phyloP scores from a whole-genome alignment of 2,888 invertebrate genomes.

The Herminia tarsipennalis region DNA sequence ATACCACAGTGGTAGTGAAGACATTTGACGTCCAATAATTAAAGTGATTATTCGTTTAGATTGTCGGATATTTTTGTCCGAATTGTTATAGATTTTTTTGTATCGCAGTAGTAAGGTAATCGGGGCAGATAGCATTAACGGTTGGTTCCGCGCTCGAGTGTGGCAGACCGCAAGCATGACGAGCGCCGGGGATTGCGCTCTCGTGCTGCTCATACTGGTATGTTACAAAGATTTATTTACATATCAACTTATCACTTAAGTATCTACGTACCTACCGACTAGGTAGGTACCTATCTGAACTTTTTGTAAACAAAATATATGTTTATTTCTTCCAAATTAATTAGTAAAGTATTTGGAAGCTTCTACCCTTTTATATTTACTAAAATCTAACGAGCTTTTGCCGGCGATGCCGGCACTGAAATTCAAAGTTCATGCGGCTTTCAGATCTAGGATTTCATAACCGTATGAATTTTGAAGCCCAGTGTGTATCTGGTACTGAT shows the following conservation, averaged over 20 bases:
- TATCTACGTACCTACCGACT: no score
- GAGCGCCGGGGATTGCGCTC: conserved; percentile 76
- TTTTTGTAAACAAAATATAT: no score
- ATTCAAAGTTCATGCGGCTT: no score
- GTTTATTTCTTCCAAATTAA: no score
- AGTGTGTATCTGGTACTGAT: no score
- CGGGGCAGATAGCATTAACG: conserved; percentile 85
- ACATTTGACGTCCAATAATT: conserved; percentile 26
- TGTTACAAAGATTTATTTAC: conserved; percentile 46
- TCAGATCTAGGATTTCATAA: no score
- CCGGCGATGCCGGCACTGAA: no score
- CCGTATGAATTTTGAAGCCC: no score
- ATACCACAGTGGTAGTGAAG: conserved; percentile 44
- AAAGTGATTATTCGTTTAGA: conserved; percentile 43
- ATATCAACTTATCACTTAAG: no score
- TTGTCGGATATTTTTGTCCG: conserved; percentile 21
- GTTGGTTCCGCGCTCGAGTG: conserved; percentile 84
- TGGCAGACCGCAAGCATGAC: conserved; percentile 84
- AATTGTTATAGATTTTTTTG: conserved; percentile 58
- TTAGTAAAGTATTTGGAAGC: no score
- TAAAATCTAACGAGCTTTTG: no score
- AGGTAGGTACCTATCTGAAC: neutral
- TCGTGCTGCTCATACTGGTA: conserved; percentile 77
- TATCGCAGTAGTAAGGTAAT: conserved; percentile 77
- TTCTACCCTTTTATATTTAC: no score